Base-by-base conservation (phyloP, 2,888 invertebrate genomes). In the Phaedon cochleariae region DNA sequence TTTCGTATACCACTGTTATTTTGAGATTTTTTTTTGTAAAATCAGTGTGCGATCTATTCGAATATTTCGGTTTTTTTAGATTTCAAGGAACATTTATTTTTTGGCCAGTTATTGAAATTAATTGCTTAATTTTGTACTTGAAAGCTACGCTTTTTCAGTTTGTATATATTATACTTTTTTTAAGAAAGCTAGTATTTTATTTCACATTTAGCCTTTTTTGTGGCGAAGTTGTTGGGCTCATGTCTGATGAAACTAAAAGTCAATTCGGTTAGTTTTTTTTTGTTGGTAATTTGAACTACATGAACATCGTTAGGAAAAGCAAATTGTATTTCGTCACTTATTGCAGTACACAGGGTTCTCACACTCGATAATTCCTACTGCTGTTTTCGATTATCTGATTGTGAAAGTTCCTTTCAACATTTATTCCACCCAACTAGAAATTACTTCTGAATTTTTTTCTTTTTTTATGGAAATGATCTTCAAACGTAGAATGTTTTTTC, bases 221-320 rank as follows among this genome's bases (percentile, higher is more conserved):
- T 41, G 71, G 76, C 75, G 76, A 74, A 77, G 77, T 75, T 73
- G 70, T 74, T 73, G 73, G 69, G 73, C 72, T 64, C 41, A 15
- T 41, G 7, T 41, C 12, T 15, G n/a, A 2, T 41, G 7, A 6
- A 41, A 41, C 41, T 41, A 41, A 49, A 62, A 70, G 66, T 51
- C 57, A 57, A 57, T 57, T 57, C 18, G 6, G 6, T n/a, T n/a
- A n/a, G 3, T 12, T 20, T 48, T 9, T 48, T 20, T 21, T 12
- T 21, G 17, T n/a, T n/a, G n/a, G n/a, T n/a, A 17, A 46, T 18
- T 46, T 46, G 46, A 46, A 9, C 41, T 41, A 41, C n/a, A n/a
- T 41, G 10, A 6, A 41, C 41, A 12, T 41, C 3, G 41, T n/a
- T 41, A n/a, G 41, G 41, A 41, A 15, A 41, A 41, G 41, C 41